These are phyloP conservation scores for Pammene aurita DNA, from an alignment of 2,888 invertebrate species.

Conservation along the genomic window DNA sequence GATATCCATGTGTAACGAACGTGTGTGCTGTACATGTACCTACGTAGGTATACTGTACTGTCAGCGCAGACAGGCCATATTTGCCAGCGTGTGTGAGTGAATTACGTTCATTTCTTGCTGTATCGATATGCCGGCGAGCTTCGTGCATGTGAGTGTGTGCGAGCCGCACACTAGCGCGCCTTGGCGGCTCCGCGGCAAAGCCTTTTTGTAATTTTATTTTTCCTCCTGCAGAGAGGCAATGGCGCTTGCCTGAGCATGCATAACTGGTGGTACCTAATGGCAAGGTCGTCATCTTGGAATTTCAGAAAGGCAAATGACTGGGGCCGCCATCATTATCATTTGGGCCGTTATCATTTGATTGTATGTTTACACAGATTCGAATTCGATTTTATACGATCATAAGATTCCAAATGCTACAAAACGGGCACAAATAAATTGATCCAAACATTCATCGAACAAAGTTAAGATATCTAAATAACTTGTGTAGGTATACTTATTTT, in stretches of 20 bases:
- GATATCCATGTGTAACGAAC: slow-evolving; percentile 42
- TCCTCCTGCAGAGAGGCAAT: slow-evolving; percentile 70
- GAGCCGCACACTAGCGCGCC: slow-evolving; percentile 61
- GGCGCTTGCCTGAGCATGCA: slow-evolving; percentile 50
- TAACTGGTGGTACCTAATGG: slow-evolving; percentile 46
- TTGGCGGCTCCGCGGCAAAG: slow-evolving; percentile 68
- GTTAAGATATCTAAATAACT: not conserved
- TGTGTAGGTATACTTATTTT: not conserved
- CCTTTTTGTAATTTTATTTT: slow-evolving; percentile 80
- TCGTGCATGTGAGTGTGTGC: slow-evolving; percentile 59
- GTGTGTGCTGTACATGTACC: slow-evolving; percentile 31
- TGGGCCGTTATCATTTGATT: slow-evolving; percentile 9
- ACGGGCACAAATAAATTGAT: too few species aligned
- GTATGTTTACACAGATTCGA: not conserved
- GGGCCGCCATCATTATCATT: not conserved
- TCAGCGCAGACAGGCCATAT: slow-evolving; percentile 35
- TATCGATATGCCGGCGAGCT: slow-evolving; percentile 66
- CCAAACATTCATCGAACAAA: too few species aligned
- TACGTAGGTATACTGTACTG: slow-evolving; percentile 30
- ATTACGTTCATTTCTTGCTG: slow-evolving; percentile 61
- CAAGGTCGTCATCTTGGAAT: slow-evolving; percentile 51
- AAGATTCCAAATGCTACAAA: not conserved
- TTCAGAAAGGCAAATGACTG: slow-evolving; percentile 34
- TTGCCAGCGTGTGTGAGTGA: slow-evolving; percentile 60
- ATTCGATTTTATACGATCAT: not conserved